Conservation (phyloP, 2,797 vertebrate genomes). For the Anableps anableps region DNA sequence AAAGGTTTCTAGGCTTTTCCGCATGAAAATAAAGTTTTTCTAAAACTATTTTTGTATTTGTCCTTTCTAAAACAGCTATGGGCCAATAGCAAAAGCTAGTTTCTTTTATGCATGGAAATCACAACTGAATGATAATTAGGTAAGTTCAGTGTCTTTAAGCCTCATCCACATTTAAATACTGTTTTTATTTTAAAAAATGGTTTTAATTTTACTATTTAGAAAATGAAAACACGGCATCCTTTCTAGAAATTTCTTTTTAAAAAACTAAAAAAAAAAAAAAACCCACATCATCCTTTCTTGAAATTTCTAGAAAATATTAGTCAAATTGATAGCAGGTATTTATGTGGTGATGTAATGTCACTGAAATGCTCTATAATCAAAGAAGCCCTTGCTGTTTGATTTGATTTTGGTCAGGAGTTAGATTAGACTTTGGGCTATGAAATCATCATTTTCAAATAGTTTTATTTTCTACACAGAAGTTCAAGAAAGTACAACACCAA, state of each 20-base stretch:
- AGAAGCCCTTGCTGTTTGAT: background rate
- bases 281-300: background rate
- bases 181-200: background rate
- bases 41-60: background rate
- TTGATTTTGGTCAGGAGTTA: background rate
- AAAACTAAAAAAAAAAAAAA: background rate
- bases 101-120: background rate
- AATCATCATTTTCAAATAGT: background rate
- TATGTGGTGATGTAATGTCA: background rate
- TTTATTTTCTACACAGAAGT: background rate
- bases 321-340: background rate
- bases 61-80: background rate
- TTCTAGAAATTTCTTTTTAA: background rate
- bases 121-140: background rate
- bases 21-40: background rate
- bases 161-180: background rate
- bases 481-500: background rate
- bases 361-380: background rate
- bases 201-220: background rate
- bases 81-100: background rate
- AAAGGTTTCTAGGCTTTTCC: background rate
- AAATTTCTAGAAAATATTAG: background rate
- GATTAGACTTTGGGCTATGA: background rate
- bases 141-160: background rate
- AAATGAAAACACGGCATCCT: background rate